These are phyloP conservation scores for Harpegnathos saltator DNA, from an alignment of 1,140 invertebrate species.

Conservation along the genomic window DNA sequence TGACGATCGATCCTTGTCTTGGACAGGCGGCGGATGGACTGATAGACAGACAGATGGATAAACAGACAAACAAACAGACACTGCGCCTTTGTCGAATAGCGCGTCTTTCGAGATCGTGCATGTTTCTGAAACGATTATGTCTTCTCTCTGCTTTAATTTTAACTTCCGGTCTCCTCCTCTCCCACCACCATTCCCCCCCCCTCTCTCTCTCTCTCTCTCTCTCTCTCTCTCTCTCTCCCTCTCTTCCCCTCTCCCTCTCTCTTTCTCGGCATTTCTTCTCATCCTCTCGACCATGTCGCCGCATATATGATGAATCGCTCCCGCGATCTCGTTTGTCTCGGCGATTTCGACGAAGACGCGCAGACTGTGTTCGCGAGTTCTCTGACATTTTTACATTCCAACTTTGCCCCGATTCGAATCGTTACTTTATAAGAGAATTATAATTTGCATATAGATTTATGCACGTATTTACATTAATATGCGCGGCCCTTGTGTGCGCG, in stretches of 20 bases:
- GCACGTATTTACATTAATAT: constrained; percentile 63
- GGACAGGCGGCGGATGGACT: neutral
- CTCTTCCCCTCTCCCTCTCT: neutral
- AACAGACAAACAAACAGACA: neutral
- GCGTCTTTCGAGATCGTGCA: constrained; percentile 36
- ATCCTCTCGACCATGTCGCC: no score
- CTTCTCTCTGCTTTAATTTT: constrained; percentile 40
- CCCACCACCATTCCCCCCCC: no score
- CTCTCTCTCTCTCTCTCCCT: constrained; percentile 37
- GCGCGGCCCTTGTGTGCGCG: constrained; percentile 62
- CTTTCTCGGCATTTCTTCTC: constrained; percentile 2
- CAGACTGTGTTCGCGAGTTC: constrained; percentile 46
- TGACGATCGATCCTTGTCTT: constrained; percentile 45
- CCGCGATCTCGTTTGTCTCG: no score
- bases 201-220: constrained; percentile 5
- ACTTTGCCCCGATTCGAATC: constrained; percentile 77
- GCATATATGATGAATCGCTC: no score
- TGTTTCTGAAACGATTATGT: constrained; percentile 67
- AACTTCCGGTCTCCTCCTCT: no score
- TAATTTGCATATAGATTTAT: constrained; percentile 60
- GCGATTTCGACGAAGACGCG: constrained; percentile 44
- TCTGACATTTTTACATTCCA: constrained; percentile 75
- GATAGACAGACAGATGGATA: no score
- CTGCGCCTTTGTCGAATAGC: constrained; percentile 51
- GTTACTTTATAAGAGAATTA: constrained; percentile 68